Base-by-base conservation (phyloP, 2,797 vertebrate genomes). In the Pristis pectinata region DNA sequence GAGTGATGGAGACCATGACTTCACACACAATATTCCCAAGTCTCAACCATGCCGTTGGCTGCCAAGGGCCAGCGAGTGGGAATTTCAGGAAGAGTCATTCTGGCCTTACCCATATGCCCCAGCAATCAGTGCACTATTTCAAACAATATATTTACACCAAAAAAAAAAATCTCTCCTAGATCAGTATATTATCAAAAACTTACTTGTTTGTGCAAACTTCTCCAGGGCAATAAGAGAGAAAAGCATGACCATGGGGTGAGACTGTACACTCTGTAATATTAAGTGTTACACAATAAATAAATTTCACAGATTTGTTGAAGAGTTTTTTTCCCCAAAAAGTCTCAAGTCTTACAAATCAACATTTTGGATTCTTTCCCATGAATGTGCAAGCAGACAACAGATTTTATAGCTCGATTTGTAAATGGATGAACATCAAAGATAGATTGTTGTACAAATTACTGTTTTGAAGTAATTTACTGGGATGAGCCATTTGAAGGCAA, bases 151-250 rank as follows among this genome's bases (percentile, higher is more conserved):
- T 34, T 56, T 56, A 15, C 53, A 59, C 44, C 24, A 44, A 83
- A 83, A n/a, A 80, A 41, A 0, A 56, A 34, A 15, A 0, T 3
- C 30, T 30, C 27, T 22, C 27, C 41, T 11, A 13, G 49, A 34
- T 85, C 30, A 37, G 76, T 59, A 56, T 30, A 8, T 92, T 91
- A 8, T 10, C 94, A 95, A 95, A 96, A 94, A 97, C 98, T 96
- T 98, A 99, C 99, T 99, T 94, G 99, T 99, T 97, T 99, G 99
- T 96, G 99, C 99, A 98, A 99, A 99, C 97, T 99, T 99, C 96
- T 99, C 99, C 97, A 99, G 97, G 95, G 99, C 99, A 95, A 99
- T 99, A 95, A 99, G 98, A 96, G 99, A 98, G 97, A 99, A 99
- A 96, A 99, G 98, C 98, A 99, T 99, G 95, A 99, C 99, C 49